Base-by-base conservation (phyloP, 2,888 invertebrate species). In the Pherbina coryleti region DNA sequence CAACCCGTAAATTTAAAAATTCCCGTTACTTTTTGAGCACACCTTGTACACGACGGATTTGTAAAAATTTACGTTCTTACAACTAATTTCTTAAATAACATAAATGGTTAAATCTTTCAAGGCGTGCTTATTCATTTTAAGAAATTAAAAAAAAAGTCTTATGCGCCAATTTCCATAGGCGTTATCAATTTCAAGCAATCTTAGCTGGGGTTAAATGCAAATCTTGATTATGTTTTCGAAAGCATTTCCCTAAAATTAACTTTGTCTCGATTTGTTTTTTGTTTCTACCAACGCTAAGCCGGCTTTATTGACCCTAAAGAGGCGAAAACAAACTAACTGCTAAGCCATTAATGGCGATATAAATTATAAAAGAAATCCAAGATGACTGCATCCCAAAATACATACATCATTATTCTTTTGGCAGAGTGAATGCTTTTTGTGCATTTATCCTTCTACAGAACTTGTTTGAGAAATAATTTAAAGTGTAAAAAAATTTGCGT, bases 341-440 rank as follows among this genome's bases (percentile, higher is more conserved):
- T 79, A 76, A 78, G 78, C 78, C 80, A 81, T 82, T 82, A 82
- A 79, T 80, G 79, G 78, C 77, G 75, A 82, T 80, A 82, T 81
- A 82, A 82, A 82, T 82, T 82, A 80, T 80, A 79, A 81, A 81
- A 74, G 78, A 82, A 82, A 82, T 81, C 81, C 80, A 72, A 81
- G 80, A 81, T 79, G 82, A 82, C 81, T 80, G 81, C 80, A 78
- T 69, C 76, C 79, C 76, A 79, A 78, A 81, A 80, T 79, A 76
- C 75, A 80, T 79, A 76, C 75, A 79, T 81, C 72, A 77, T 77
- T 64, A 70, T 31, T 73, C 73, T 67, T 62, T 34, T 25, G 66
- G 31, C 19, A 37, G 14, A 5, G n/a, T 22, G 17, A 31, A 14
- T 64, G 28, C 31, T 64, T 57, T 76, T 53, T 31, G 31, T 25